phyloP scores from a whole-genome alignment of 2,797 vertebrate genomes.

The Pyrocephalus nanus region DNA sequence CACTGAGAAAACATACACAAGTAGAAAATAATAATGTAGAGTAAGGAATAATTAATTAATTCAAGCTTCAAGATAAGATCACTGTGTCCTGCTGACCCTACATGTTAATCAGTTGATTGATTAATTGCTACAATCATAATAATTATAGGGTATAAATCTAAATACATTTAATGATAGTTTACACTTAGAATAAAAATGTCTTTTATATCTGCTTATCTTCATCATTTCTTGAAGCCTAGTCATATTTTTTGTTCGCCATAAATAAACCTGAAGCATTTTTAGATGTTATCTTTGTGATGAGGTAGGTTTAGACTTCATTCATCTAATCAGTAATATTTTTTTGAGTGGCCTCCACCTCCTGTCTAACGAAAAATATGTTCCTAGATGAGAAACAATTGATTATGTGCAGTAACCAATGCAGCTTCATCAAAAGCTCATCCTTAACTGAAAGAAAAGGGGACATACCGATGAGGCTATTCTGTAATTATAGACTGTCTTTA shows the following conservation, averaged over 20 bases:
- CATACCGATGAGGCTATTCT: not conserved
- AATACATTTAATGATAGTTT: slow-evolving; percentile 79
- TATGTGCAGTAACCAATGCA: not conserved
- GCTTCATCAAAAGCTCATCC: slow-evolving; percentile 46
- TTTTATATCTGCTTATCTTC: slow-evolving; percentile 75
- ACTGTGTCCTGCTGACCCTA: slow-evolving; percentile 74
- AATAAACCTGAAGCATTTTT: slow-evolving; percentile 48
- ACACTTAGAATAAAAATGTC: slow-evolving; percentile 72
- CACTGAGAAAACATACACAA: slow-evolving; percentile 63
- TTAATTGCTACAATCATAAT: slow-evolving; percentile 84
- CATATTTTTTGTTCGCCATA: slow-evolving; percentile 58
- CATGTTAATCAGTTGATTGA: slow-evolving; percentile 82
- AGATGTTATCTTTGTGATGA: slow-evolving; percentile 52
- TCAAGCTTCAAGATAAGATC: slow-evolving; percentile 77
- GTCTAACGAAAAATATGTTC: slow-evolving; percentile 58
- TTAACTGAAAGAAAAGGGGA: slow-evolving; percentile 32
- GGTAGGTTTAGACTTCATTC: slow-evolving; percentile 38
- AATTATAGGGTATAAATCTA: slow-evolving; percentile 78
- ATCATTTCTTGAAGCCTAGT: slow-evolving; percentile 68
- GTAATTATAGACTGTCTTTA: not conserved
- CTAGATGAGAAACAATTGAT: slow-evolving; percentile 40
- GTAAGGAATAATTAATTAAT: slow-evolving; percentile 81
- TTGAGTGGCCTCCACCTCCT: slow-evolving; percentile 16
- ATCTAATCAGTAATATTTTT: slow-evolving; percentile 45
- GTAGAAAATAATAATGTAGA: slow-evolving; percentile 78